Percentiles rank a stretch among this genome's conserved stretches.
These are phyloP conservation scores for Babylonia areolata DNA, from an alignment of 1,140 invertebrate genomes.

Conservation along the genomic window DNA sequence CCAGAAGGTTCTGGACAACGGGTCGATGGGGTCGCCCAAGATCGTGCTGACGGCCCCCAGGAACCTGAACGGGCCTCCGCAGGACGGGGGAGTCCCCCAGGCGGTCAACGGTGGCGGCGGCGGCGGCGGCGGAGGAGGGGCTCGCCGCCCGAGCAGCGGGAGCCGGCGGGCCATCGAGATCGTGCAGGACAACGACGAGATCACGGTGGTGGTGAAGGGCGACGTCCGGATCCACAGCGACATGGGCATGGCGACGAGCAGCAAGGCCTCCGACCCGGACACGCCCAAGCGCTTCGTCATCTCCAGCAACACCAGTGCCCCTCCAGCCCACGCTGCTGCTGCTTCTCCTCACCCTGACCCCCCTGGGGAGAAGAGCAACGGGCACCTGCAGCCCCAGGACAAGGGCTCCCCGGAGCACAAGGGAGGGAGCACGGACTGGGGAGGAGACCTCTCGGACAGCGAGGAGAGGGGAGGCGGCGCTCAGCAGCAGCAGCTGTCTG, in stretches of 20 bases:
- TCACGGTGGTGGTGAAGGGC: slow-evolving; percentile 54
- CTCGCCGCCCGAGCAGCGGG: background rate
- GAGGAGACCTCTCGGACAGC: slow-evolving; percentile 30
- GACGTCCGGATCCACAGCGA: slow-evolving; percentile 49
- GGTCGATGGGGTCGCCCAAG: slow-evolving; percentile 46
- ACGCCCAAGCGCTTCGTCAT: slow-evolving; percentile 42
- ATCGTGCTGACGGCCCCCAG: slow-evolving; percentile 52
- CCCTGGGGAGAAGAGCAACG: background rate
- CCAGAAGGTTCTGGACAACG: slow-evolving; percentile 33
- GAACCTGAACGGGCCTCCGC: slow-evolving; percentile 32
- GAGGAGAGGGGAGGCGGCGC: slow-evolving; percentile 36
- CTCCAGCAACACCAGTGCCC: slow-evolving; percentile 13
- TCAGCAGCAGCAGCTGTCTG: too few relatives aligned
- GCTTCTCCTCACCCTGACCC: background rate
- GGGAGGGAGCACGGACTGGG: background rate
- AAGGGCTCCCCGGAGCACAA: slow-evolving; percentile 25
- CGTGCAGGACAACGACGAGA: slow-evolving; percentile 57
- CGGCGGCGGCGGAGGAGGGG: background rate
- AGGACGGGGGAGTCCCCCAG: background rate
- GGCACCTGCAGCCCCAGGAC: slow-evolving; percentile 3
- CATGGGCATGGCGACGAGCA: slow-evolving; percentile 22
- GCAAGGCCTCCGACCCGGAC: too few relatives aligned
- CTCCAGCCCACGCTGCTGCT: background rate
- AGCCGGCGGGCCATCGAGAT: slow-evolving; percentile 52
- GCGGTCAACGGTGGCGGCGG: background rate